A percentile compares a stretch with the other conserved stretches of the same genome.
Conservation (phyloP, 1,140 invertebrate species). For the Ridgeia piscesae region DNA sequence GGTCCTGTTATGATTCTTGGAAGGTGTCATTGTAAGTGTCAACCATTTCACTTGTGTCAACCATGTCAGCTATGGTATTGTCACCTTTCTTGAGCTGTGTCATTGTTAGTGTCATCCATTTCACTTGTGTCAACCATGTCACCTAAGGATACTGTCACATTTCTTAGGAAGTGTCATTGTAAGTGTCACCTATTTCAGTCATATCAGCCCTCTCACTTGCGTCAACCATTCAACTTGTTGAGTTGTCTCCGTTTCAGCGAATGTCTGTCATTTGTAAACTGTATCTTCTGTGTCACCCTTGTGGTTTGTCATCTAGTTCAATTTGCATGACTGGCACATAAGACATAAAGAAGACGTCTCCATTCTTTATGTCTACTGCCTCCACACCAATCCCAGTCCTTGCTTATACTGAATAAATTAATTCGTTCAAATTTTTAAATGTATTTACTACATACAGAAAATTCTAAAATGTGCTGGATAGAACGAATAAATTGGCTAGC, state of each 20-base stretch:
- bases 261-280: no score
- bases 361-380: background rate
- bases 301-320: no score
- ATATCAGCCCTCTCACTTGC: background rate
- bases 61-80: no score
- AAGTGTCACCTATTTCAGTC: slow-evolving; percentile 35
- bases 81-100: slow-evolving; percentile 58
- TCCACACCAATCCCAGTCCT: no score
- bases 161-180: slow-evolving; percentile 58
- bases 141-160: slow-evolving; percentile 51
- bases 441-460: no score
- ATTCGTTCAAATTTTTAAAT: no score
- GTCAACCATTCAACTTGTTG: slow-evolving; percentile 28
- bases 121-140: background rate
- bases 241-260: no score
- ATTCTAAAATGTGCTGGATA: no score
- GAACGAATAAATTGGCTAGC: no score
- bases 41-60: background rate
- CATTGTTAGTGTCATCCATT: slow-evolving; percentile 50
- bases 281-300: no score
- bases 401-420: no score
- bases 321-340: no score
- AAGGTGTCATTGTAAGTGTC: slow-evolving; percentile 56
- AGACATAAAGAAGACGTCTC: background rate
- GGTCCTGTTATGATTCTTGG: slow-evolving; percentile 57